Base-by-base conservation (phyloP, 2,113 vertebrate genomes). In the Trogon melanurus region DNA sequence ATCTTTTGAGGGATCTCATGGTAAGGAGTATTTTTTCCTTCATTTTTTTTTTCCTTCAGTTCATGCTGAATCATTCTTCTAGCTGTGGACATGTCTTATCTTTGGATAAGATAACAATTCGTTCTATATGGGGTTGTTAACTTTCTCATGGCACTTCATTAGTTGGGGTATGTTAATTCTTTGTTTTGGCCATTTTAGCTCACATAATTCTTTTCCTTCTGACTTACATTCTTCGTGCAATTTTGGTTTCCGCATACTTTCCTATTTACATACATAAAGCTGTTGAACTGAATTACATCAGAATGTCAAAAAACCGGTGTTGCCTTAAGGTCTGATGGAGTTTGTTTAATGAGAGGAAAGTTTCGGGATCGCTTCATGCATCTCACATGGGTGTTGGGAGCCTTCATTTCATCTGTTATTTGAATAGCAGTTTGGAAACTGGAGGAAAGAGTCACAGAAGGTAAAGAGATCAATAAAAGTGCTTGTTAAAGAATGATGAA, bases 61-160 rank as follows among this genome's bases (percentile, higher is more conserved):
- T 51, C 8, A 0, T 75, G 30, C 62, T 85, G 34, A 85, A 94
- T 95, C 6, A 47, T 66, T 94, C 65, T 81, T 76, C n/a, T 85
- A 90, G 64, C 81, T 89, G 79, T 79, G 70, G 84, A 91, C 69
- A 16, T 48, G 36, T 85, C 54, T 91, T 94, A 85, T 91, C 90
- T 88, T 62, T 80, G 60, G 79, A 54, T 93, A 81, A 91, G 84
- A 87, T 91, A 93, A 72, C 13, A 32, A 20, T 51, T 88, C 0
- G 0, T 61, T 45, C 41, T 81, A 3, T 67, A 51, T 79, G 16
- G 7, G 13, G 18, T 72, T 79, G 78, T 90, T 94, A 94, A 79
- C 54, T 74, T 91, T 93, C 88, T 70, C 75, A 62, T 88, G 71
- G 41, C 64, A 56, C 25, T 85, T 91, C 21, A 58, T 94, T 88